Base-by-base conservation (phyloP, 2,113 vertebrate genomes). In the Engraulis encrasicolus region DNA sequence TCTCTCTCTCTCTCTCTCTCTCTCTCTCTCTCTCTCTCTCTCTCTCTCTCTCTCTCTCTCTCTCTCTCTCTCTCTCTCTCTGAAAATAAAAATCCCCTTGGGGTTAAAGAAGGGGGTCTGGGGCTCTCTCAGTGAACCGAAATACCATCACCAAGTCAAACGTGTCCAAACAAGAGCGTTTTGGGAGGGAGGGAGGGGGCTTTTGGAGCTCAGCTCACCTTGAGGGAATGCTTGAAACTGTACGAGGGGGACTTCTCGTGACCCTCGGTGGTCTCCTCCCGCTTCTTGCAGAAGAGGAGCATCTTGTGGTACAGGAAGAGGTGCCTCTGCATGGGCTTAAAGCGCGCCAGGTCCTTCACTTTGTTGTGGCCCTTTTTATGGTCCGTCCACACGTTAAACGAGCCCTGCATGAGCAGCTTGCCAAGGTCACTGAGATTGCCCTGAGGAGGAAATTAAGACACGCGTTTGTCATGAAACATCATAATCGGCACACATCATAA, bases 261-360 rank as follows among this genome's bases (percentile, higher is more conserved):
- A 18, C 96, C 96, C 7, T 97, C 96, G 0, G 93, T 92, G 34
- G 94, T 95, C 82, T 99, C 96, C 37, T 99, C 98, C 3, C 96
- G 94, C 78, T 97, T 98, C 93, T 99, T 99, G 90, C 98, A 99
- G 91, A 99, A 99, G 77, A 98, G 93, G 0, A 99, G 90, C 87
- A 96, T 97, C 90, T 95, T 97, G 81, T 97, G 92, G 12, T 99
- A 99, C 0, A 99, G 95, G 87, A 99, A 99, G 45, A 99, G 95
- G 80, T 99, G 97, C 58, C 98, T 95, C 89, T 98, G 97, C 96
- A 98, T 99, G 0, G 98, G 97, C 88, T 99, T 99, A 86, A 99
- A 99, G 77, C 97, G 92, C 1, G 97, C 97, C 90, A 99, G 91
- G 89, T 99, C 98, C 92, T 98, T 99, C 86, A 99, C 97, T 92